Base-by-base conservation (phyloP, 2,113 vertebrate genomes). In the Rissa tridactyla region DNA sequence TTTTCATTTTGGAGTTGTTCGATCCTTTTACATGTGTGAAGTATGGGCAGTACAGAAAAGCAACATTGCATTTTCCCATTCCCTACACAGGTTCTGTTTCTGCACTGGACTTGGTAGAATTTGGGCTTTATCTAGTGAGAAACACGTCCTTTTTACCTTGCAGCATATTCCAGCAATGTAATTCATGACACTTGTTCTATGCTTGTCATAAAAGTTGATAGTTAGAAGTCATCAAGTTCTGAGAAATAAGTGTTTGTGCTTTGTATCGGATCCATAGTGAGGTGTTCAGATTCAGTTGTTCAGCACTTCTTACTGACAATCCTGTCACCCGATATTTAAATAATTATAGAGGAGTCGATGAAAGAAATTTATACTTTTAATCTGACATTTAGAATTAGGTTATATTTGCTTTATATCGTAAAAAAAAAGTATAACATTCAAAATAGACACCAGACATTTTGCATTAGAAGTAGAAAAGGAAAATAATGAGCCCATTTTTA, bases 401-500 rank as follows among this genome's bases (percentile, higher is more conserved):
- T 96, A 82, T 95, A 96, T 92, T 93, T 93, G 81, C 82, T 96
- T 92, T 95, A 83, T 90, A 85, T 92, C 73, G 71, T 58, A 18
- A 38, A 78, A 77, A 60, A 60, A 96, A 96, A 83, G 79, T 81
- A 32, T 91, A 96, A 86, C 73, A 34, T 91, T 97, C 78, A 38
- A 84, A 97, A 85, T 90, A 97, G 96, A 96, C 94, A 90, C 84
- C 62, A 80, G 96, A 96, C 82, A 92, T 88, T 97, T 95, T 94
- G 64, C 95, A 89, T 97, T 96, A 96, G 90, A 97, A 86, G 76
- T 95, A 91, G 84, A 88, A 95, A 85, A 96, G 81, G 92, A 95
- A 96, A 97, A 95, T 96, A 97, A 98, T 96, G 97, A 98, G 86
- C 61, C 84, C 82, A 46, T 97, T 98, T 97, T 97, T 96, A 97